A percentile compares a stretch with the other conserved stretches of the same genome.
Evolutionary conservation across 2,797 vertebrate species (phyloP).

Genomic region (Hapalemur alaotrensis): DNA sequence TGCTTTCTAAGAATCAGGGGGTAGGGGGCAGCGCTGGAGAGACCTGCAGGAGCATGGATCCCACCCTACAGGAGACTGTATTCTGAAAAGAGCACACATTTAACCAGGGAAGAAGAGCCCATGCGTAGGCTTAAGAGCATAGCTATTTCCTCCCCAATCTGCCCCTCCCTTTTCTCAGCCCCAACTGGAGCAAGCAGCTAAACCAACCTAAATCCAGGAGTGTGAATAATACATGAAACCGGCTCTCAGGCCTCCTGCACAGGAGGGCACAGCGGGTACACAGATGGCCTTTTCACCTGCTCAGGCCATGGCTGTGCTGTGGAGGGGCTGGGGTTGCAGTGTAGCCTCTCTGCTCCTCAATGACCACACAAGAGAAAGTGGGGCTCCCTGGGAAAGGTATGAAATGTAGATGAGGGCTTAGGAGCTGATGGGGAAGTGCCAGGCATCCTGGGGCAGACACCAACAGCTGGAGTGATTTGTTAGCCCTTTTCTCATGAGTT

Average conservation of each 20-base stretch:
- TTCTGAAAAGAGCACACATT: not conserved
- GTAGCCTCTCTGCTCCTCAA: not conserved
- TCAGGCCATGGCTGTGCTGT: not conserved
- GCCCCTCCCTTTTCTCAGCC: not conserved
- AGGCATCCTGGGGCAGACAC: constrained; percentile 8
- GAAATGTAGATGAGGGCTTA: not conserved
- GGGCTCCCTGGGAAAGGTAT: constrained; percentile 2
- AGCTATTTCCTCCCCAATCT: not conserved
- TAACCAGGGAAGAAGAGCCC: not conserved
- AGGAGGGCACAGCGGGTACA: not conserved
- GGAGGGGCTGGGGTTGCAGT: not conserved
- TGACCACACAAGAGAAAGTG: not conserved
- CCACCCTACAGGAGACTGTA: not conserved
- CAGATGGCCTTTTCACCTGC: not conserved
- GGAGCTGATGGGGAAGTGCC: not conserved
- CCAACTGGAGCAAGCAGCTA: not conserved
- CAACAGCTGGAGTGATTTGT: constrained; percentile 60
- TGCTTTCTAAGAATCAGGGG: not conserved
- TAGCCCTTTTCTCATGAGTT: constrained; percentile 19
- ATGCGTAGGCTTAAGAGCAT: not conserved
- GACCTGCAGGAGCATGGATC: not conserved
- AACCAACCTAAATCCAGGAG: not conserved
- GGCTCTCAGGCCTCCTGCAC: not conserved
- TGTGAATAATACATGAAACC: not conserved
- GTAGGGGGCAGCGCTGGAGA: not conserved